phyloP scores from a whole-genome alignment of 2,113 vertebrate genomes.

The Cryptomyrus ogoouensis region DNA sequence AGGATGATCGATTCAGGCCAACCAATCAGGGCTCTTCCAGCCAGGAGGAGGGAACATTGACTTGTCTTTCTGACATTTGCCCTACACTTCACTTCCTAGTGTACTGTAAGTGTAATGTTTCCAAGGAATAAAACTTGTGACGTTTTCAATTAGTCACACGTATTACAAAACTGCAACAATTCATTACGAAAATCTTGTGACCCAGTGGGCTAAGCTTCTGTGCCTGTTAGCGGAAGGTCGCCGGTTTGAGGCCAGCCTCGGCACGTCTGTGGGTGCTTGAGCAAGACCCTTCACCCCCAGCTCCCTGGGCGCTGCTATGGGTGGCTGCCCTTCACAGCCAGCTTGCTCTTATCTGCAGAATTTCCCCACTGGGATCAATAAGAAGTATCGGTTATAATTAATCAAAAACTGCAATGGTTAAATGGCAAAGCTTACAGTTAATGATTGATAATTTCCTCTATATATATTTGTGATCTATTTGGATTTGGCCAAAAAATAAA shows the following conservation, averaged over 20 bases:
- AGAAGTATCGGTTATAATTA: not conserved
- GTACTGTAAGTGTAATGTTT: not conserved
- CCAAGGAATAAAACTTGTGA: not conserved
- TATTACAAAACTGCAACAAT: not conserved
- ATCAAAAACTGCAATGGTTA: not conserved
- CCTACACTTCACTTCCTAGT: not conserved
- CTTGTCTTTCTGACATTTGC: not conserved
- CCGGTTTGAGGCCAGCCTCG: too few relatives aligned
- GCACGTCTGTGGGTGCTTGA: too few relatives aligned
- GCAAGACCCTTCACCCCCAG: too few relatives aligned
- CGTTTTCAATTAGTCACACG: not conserved
- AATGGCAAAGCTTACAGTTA: not conserved
- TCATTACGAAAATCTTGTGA: not conserved
- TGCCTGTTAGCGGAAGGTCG: too few relatives aligned
- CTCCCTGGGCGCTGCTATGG: too few relatives aligned
- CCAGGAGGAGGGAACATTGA: not conserved
- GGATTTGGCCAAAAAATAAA: not conserved
- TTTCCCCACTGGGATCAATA: too few relatives aligned
- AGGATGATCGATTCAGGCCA: not conserved
- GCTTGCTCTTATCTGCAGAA: too few relatives aligned
- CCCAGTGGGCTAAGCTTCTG: too few relatives aligned
- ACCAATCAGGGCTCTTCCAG: not conserved
- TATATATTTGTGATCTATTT: not conserved
- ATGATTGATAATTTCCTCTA: not conserved
- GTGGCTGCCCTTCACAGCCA: too few relatives aligned